phyloP scores from a whole-genome alignment of 2,113 vertebrate genomes.

The Miniopterus natalensis region DNA sequence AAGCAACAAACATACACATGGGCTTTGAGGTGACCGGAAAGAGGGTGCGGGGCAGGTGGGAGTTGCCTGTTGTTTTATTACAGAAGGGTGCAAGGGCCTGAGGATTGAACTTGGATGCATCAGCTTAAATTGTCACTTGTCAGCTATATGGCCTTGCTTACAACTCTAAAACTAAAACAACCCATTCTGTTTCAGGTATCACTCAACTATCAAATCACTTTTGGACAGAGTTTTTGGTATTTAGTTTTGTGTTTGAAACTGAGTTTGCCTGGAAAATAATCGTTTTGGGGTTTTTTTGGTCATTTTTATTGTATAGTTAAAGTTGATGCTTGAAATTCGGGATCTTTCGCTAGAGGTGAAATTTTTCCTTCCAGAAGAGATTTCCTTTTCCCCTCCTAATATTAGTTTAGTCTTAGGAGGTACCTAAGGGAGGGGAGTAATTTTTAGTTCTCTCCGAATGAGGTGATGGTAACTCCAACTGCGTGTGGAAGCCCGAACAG shows the following conservation, averaged over 20 bases:
- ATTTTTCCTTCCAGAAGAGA: slow-evolving; percentile 24
- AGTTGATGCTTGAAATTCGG: slow-evolving; percentile 20
- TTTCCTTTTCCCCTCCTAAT: rapidly evolving
- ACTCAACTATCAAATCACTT: neutral
- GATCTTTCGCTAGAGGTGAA: neutral
- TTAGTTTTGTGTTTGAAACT: slow-evolving; percentile 44
- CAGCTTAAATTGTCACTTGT: neutral
- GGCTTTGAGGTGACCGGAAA: neutral
- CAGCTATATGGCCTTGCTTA: neutral
- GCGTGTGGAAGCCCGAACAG: neutral
- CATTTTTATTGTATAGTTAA: neutral
- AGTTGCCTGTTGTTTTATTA: neutral
- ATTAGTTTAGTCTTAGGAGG: slow-evolving; percentile 14
- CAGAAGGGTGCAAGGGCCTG: neutral
- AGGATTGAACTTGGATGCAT: neutral
- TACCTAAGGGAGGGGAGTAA: neutral
- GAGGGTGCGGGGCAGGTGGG: neutral
- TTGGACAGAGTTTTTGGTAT: neutral
- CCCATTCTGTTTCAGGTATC: neutral
- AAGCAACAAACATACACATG: neutral
- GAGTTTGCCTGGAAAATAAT: slow-evolving; percentile 62
- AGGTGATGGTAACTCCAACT: neutral
- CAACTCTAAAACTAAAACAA: neutral
- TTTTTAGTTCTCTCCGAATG: neutral
- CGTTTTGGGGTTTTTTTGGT: neutral